Percentiles rank a stretch among this genome's conserved stretches.
Evolutionary conservation across 1,140 invertebrate species (phyloP).

Genomic region (Araneus ventricosus): DNA sequence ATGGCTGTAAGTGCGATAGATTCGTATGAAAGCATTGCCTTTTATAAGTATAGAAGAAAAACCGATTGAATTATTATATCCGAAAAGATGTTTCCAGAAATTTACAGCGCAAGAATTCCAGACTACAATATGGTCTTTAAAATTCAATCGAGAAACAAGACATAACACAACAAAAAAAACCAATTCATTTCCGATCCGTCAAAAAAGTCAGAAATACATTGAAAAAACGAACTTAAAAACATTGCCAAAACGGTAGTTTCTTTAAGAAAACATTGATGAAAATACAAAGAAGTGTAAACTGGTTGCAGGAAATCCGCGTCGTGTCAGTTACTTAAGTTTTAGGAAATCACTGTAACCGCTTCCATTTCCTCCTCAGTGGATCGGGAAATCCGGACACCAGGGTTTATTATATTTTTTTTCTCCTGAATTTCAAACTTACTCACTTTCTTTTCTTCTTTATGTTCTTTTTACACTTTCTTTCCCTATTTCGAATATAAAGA

Average conservation of each 20-base stretch:
- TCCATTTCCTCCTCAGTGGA: not conserved
- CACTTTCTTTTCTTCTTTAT: not conserved
- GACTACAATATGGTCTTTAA: too few relatives aligned
- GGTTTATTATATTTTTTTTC: not conserved
- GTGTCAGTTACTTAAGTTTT: constrained; percentile 1
- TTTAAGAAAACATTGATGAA: constrained; percentile 3
- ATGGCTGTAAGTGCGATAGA: too few relatives aligned
- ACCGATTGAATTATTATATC: too few relatives aligned
- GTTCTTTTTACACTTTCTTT: not conserved
- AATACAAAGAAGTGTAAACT: not conserved
- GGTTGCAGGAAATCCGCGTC: constrained; percentile 6
- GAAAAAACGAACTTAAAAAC: too few relatives aligned
- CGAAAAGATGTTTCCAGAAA: too few relatives aligned
- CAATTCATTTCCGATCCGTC: too few relatives aligned
- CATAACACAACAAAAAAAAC: too few relatives aligned
- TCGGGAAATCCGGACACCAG: constrained; percentile 1
- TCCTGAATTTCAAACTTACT: not conserved
- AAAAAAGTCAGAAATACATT: too few relatives aligned
- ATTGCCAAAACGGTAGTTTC: not conserved
- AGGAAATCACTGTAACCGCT: constrained; percentile 3
- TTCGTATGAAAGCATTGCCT: too few relatives aligned
- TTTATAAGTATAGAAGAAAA: too few relatives aligned
- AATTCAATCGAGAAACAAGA: too few relatives aligned
- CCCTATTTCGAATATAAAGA: not conserved
- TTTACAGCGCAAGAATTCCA: too few relatives aligned